Evolutionary conservation across 53 echinoderm and acorn worm genomes (phyloP), one percentile per base, ranked within the genome.

Genomic region (Echinometra lucunter): DNA sequence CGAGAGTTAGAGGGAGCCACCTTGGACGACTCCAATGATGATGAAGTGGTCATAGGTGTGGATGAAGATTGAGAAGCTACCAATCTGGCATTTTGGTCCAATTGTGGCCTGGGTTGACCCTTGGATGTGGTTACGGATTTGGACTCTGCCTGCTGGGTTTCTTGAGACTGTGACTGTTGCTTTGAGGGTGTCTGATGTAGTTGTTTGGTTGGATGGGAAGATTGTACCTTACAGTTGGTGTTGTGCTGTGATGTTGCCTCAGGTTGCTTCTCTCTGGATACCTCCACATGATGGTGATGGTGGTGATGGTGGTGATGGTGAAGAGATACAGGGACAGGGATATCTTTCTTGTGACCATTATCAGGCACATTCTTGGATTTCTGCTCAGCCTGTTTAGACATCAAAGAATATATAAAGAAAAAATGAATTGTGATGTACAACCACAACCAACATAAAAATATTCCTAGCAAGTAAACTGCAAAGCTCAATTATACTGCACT

Each of bases 321-420:
- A 16, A 63, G 66, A 13, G 85, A 83, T 44, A 85, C 57, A 57
- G 94, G 82, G 18, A 83, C 94, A 28, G 23, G 82, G 44, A 83
- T 58, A 6, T 60, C 66, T 42, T 83, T 94, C 63, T 94, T 58
- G 94, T 83, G 83, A 85, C 83, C 83, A n/a, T 94, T 83, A 38
- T 85, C 94, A 35, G 82, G 82, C 49, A 83, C 95, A 35, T 74
- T 57, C 69, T 89, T 66, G 32, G 96, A 95, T 89, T 82, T 98
- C 89, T 98, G 96, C 88, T 97, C 98, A 95, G 98, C 98, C 98
- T 98, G 92, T 58, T 57, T 56, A 70, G 56, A 88, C 13, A 96
- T 56, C 44, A 67, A 89, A 82, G 80, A 91, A 91, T 27, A 69
- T 1, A 45, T 19, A 8, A 67, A 69, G n/a, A 44, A 60, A 63